phyloP scores from a whole-genome alignment of 2,113 vertebrate genomes.

The Tretioscincus oriximinensis region DNA sequence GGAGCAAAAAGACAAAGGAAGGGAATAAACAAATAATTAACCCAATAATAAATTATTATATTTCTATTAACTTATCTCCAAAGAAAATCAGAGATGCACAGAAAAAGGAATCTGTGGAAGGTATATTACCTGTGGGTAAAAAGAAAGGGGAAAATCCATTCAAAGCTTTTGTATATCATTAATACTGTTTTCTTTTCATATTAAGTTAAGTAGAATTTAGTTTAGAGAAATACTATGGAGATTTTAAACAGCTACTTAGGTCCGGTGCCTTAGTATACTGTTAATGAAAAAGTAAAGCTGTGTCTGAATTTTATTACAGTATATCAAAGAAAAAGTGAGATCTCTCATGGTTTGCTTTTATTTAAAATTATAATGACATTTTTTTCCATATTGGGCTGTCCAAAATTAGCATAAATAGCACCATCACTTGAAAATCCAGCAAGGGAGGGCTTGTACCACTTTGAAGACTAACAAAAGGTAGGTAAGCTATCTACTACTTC shows the following conservation, averaged over 20 bases:
- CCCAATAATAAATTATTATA: slow-evolving; percentile 56
- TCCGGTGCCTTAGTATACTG: not conserved
- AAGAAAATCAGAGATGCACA: slow-evolving; percentile 41
- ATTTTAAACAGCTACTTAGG: not conserved
- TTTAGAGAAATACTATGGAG: not conserved
- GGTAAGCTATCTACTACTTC: too few species aligned
- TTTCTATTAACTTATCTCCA: slow-evolving; percentile 52
- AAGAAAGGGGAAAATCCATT: not conserved
- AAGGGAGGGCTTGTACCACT: too few species aligned
- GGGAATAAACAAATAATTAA: slow-evolving; percentile 56
- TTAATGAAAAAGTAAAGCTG: not conserved
- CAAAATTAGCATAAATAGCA: too few species aligned
- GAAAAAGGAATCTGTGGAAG: not conserved
- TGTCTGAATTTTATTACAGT: not conserved
- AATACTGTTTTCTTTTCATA: slow-evolving; percentile 31
- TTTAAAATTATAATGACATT: too few species aligned
- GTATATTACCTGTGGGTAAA: slow-evolving; percentile 31
- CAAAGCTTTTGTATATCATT: slow-evolving; percentile 36
- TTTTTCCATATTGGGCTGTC: too few species aligned
- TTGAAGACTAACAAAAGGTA: too few species aligned
- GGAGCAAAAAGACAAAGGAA: slow-evolving; percentile 32
- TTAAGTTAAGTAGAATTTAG: slow-evolving; percentile 9
- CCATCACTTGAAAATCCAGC: too few species aligned
- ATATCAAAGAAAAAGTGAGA: not conserved
- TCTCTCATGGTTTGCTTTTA: too few species aligned